A percentile compares a stretch with the other conserved stretches of the same genome.
Conservation (phyloP, 2,888 invertebrate genomes). For the Eristalis intricaria region DNA sequence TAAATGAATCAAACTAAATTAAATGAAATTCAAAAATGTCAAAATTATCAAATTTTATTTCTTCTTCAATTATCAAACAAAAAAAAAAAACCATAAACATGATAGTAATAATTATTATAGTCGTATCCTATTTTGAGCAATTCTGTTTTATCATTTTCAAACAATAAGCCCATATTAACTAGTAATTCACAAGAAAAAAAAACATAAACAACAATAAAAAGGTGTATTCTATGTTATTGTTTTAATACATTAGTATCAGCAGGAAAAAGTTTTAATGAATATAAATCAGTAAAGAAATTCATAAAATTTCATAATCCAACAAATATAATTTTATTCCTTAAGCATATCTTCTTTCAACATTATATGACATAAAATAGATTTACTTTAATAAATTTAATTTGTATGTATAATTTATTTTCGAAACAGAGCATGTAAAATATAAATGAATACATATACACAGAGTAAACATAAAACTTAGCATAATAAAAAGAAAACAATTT, state of each 20-base stretch:
- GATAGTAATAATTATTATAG: constrained; percentile 43
- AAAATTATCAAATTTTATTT: constrained; percentile 71
- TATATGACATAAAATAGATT: neutral
- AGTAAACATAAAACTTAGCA: constrained; percentile 60
- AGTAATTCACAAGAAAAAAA: constrained; percentile 18
- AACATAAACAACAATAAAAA: constrained; percentile 73
- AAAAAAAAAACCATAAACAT: constrained; percentile 41
- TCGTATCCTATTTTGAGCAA: constrained; percentile 17
- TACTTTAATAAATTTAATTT: neutral
- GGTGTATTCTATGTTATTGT: constrained; percentile 79
- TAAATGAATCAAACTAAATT: constrained; percentile 50
- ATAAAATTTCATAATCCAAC: neutral
- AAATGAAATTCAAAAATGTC: constrained; percentile 75
- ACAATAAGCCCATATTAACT: neutral
- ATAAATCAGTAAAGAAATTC: constrained; percentile 25
- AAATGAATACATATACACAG: constrained; percentile 69
- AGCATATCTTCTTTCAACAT: no score
- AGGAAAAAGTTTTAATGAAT: no score
- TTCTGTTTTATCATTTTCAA: no score
- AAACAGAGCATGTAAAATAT: constrained; percentile 35
- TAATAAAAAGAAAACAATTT: constrained; percentile 40
- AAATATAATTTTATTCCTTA: no score
- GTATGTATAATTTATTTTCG: constrained; percentile 37
- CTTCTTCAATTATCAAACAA: constrained; percentile 36
- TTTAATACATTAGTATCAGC: constrained; percentile 27